Conservation (phyloP, 2,888 invertebrate genomes). For the Eupithecia abbreviata region DNA sequence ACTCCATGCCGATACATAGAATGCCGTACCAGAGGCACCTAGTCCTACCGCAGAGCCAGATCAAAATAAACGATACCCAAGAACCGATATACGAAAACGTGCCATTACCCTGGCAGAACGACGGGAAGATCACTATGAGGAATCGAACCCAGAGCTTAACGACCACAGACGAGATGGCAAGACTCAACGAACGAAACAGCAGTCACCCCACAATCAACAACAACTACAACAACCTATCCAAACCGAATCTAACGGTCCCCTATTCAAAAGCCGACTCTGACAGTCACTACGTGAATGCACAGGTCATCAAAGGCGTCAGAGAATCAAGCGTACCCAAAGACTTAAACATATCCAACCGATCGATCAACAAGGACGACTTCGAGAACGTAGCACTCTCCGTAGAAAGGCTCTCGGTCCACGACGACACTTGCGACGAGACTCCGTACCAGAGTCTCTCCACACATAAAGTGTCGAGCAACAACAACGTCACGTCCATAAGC, state of each 20-base stretch:
- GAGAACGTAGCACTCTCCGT: slow-evolving; percentile 64
- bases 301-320: slow-evolving; percentile 73
- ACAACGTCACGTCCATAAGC: slow-evolving; percentile 74
- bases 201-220: slow-evolving; percentile 67
- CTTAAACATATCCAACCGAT: slow-evolving; percentile 56
- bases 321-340: slow-evolving; percentile 73
- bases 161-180: slow-evolving; percentile 86
- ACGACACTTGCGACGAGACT: slow-evolving; percentile 72
- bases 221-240: slow-evolving; percentile 56
- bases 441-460: slow-evolving; percentile 78
- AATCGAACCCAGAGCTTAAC: slow-evolving; percentile 87
- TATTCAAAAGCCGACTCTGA: slow-evolving; percentile 57
- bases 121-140: slow-evolving; percentile 61
- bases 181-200: slow-evolving; percentile 73
- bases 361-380: slow-evolving; percentile 61
- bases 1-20: slow-evolving; percentile 84
- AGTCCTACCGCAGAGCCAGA: slow-evolving; percentile 74
- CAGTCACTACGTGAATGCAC: slow-evolving; percentile 77
- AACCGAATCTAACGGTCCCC: slow-evolving; percentile 51
- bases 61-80: slow-evolving; percentile 70
- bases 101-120: slow-evolving; percentile 86
- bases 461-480: slow-evolving; percentile 68
- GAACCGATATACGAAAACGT: slow-evolving; percentile 94
- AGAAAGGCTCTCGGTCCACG: slow-evolving; percentile 67
- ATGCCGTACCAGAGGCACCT: slow-evolving; percentile 75